Conservation (phyloP, 1,140 invertebrate genomes). For the Cydia pomonella region DNA sequence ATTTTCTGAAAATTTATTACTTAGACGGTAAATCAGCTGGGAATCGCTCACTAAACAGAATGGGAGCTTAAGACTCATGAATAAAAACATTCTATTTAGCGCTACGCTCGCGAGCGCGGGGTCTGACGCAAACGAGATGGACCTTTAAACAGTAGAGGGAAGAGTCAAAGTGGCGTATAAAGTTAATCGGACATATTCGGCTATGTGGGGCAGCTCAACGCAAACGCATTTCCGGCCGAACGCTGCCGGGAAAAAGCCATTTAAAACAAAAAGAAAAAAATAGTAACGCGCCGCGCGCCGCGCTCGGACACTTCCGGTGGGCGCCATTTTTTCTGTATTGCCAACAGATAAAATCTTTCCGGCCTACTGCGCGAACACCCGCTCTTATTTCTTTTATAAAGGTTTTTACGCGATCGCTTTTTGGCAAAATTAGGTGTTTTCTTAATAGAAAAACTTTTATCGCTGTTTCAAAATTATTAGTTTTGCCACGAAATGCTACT, state of each 20-base stretch:
- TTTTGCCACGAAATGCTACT: background rate
- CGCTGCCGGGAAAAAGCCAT: constrained; percentile 80
- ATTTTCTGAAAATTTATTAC: constrained; percentile 74
- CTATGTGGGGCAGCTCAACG: constrained; percentile 69
- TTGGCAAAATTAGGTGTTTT: constrained; percentile 62
- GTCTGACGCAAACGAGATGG: constrained; percentile 44
- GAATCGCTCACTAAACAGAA: constrained; percentile 74
- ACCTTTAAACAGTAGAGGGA: constrained; percentile 52
- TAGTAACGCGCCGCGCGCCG: constrained; percentile 77
- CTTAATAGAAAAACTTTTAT: constrained; percentile 34
- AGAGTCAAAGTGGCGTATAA: constrained; percentile 64
- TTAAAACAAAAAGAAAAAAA: constrained; percentile 80
- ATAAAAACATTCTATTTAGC: constrained; percentile 80
- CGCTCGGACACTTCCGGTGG: constrained; percentile 79
- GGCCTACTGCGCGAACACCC: constrained; percentile 76
- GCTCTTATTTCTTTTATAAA: constrained; percentile 69
- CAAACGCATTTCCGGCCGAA: constrained; percentile 80
- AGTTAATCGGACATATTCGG: constrained; percentile 60
- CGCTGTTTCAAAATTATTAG: constrained; percentile 11
- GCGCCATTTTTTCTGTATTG: constrained; percentile 81
- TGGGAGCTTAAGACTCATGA: constrained; percentile 71
- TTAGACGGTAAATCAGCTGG: constrained; percentile 74
- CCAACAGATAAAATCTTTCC: constrained; percentile 81
- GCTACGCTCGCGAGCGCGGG: constrained; percentile 56
- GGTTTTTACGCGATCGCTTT: constrained; percentile 61